Base-by-base conservation (phyloP, 2,888 invertebrate species). In the Drosophila lutescens region DNA sequence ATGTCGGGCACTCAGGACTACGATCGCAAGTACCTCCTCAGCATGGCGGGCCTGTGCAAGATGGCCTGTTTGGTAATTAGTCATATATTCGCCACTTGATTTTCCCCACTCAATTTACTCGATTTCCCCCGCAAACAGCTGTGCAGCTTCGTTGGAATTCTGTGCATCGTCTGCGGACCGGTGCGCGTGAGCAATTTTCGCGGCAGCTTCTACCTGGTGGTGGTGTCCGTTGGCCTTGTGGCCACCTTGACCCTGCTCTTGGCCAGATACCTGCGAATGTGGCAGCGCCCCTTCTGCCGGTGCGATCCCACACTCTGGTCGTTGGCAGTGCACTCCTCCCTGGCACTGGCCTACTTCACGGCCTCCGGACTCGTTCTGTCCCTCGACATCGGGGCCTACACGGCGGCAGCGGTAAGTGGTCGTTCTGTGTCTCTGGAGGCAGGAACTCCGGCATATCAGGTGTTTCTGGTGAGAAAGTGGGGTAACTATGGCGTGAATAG, bases 181-280 rank as follows among this genome's bases (percentile, higher is more conserved):
- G 85, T 91, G 50, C 78, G 77, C n/a, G 67, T 83, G 50, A 79
- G 79, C 67, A 91, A 90, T 59, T 81, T 87, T 60, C 91, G 90
- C 2, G 90, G 87, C 49, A 69, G 68, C 67, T 80, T 84, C 73
- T 90, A 90, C 62, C 73, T 85, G 56, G 60, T 74, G 6, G 79
- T 86, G 8, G 72, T 59, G 5, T 38, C 77, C 30, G 20, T 86
- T 13, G 87, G 86, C 10, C 80, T 83, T 46, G 55, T 71, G 15
- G 59, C 65, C 56, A 82, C 72, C 12, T 49, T 76, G 58, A 43
- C 58, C 43, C 60, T 88, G 54, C 58, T 90, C 57, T 50, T 86
- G 38, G 67, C 76, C 9, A 81, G 81, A 53, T 79, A 75, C 54
- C 79, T 89, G 49, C 83, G 86, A 13, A 60, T 89, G 36, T 86